Evolutionary conservation across 2,797 vertebrate species (phyloP), one percentile per base, ranked within the genome.

Genomic region (Synanceia verrucosa): DNA sequence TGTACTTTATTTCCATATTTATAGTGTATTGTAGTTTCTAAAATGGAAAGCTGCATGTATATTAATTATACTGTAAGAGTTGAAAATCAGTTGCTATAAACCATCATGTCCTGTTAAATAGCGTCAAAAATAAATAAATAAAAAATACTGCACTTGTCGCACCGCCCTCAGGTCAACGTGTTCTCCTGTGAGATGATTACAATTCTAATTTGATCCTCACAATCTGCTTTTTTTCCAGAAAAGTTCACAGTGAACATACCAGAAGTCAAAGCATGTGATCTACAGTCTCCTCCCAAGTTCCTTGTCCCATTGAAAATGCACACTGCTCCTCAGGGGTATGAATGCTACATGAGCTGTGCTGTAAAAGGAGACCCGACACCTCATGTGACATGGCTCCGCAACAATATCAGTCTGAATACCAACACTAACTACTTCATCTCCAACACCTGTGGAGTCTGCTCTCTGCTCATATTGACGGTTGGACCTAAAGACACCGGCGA

Each of bases 331-430:
- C 82, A 89, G 0, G 97, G 97, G n/a, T 97, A 95, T 0, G 95
- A 97, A 64, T 98, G 97, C 71, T 94, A 82, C 77, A 98, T 98
- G 97, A 99, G 89, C 89, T 99, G 97, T 2, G 97, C 97, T 0
- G 81, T 98, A 9, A 94, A 87, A 43, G 97, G 96, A 6, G 84
- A 94, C 0, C 97, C 97, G 0, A 61, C 65, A 0, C 97, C 97
- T 0, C 94, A 91, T 1, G 71, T 99, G 75, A 96, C 94, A 5
- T 99, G 97, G 97, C 96, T 96, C 80, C 95, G 93, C 63, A 86
- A 97, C 71, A 92, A 82, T 12, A 70, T 94, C 72, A 96, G 95
- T 78, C 86, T 98, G 78, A 96, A 95, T 72, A 92, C 88, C 33
- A 93, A 96, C 84, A 93, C 93, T 0, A 85, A 93, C 43, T 96